phyloP scores from a whole-genome alignment of 2,113 vertebrate species.

The Anoplopoma fimbria region DNA sequence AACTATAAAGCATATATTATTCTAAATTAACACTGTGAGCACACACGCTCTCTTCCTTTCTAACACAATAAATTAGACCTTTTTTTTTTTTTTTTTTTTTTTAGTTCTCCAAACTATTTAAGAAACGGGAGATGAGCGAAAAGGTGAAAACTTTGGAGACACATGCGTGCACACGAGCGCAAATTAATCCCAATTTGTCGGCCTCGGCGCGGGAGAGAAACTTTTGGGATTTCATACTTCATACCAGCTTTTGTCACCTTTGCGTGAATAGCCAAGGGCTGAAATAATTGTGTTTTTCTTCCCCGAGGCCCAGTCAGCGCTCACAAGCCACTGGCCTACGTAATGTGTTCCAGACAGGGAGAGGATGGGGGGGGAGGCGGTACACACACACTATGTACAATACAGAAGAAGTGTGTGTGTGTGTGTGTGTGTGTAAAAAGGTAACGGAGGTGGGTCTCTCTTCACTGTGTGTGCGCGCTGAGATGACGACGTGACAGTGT shows the following conservation, averaged over 20 bases:
- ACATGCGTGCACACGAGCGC: slow-evolving; percentile 75
- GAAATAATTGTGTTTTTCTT: slow-evolving; percentile 85
- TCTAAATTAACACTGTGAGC: slow-evolving; percentile 40
- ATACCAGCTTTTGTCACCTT: slow-evolving; percentile 86
- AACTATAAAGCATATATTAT: slow-evolving; percentile 40
- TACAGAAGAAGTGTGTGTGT: slow-evolving; percentile 14
- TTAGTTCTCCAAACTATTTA: slow-evolving; percentile 69
- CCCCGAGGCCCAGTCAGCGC: slow-evolving; percentile 76
- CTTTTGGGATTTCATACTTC: slow-evolving; percentile 85
- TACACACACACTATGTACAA: slow-evolving; percentile 54
- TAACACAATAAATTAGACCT: slow-evolving; percentile 53
- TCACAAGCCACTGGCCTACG: slow-evolving; percentile 85
- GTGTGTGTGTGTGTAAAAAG: slow-evolving; percentile 9
- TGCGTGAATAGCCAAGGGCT: slow-evolving; percentile 82
- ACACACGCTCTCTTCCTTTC: slow-evolving; percentile 10
- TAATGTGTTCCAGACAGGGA: slow-evolving; percentile 80
- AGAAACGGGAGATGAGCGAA: slow-evolving; percentile 69
- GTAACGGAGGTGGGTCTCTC: slow-evolving; percentile 13
- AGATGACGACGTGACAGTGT: slow-evolving; percentile 46
- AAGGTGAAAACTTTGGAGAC: slow-evolving; percentile 80
- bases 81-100: too few species aligned
- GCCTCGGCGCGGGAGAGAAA: slow-evolving; percentile 75
- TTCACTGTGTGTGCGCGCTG: slow-evolving; percentile 28
- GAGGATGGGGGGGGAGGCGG: slow-evolving; percentile 8
- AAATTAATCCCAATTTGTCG: slow-evolving; percentile 85